phyloP scores from a whole-genome alignment of 1,140 invertebrate genomes.

The Oncopodura yosiiana region DNA sequence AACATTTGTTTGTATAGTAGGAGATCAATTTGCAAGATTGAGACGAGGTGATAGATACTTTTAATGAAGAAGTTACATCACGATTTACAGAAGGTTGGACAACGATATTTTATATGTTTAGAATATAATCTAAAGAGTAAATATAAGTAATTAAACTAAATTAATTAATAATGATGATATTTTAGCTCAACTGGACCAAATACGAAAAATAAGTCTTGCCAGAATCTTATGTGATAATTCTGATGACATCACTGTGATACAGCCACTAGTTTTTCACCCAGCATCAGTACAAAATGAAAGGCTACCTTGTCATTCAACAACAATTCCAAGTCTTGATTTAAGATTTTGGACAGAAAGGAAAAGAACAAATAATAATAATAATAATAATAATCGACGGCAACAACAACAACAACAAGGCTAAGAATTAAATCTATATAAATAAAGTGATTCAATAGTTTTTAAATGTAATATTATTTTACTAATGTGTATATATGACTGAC shows the following conservation, averaged over 20 bases:
- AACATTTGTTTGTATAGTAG: conserved; percentile 39
- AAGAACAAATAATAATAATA: not conserved
- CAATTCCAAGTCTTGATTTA: conserved; percentile 43
- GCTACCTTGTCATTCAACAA: conserved; percentile 39
- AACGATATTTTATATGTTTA: not conserved
- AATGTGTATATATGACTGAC: no score
- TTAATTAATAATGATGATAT: conserved; percentile 30
- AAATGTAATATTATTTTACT: no score
- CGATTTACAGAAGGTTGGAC: conserved; percentile 44
- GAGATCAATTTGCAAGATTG: conserved; percentile 50
- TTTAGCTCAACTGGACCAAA: conserved; percentile 46
- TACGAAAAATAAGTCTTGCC: conserved; percentile 46
- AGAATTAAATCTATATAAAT: not conserved
- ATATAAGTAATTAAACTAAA: not conserved
- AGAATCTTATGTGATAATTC: conserved; percentile 51
- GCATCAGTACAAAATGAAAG: conserved; percentile 44
- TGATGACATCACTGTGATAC: conserved; percentile 45
- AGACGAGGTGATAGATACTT: conserved; percentile 47
- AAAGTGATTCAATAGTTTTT: no score
- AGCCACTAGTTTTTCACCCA: conserved; percentile 46
- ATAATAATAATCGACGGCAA: not conserved
- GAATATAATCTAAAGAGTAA: not conserved
- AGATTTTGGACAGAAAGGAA: conserved; percentile 39
- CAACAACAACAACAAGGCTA: not conserved
- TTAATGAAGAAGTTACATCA: conserved; percentile 46